Evolutionary conservation across 2,797 vertebrate species (phyloP).

Genomic region (Carcharodon carcharias): DNA sequence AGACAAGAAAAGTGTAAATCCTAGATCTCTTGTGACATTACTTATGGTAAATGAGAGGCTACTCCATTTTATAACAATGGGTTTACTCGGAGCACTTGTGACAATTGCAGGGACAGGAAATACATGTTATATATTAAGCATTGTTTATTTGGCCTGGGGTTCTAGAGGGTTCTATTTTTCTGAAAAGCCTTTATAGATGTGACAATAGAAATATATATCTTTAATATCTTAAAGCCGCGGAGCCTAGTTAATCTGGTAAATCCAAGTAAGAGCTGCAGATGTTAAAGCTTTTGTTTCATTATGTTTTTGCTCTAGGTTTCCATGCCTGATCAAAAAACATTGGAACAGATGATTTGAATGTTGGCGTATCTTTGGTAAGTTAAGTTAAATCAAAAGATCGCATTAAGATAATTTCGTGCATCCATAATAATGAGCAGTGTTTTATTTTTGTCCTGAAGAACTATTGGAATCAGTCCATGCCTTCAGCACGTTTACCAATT

Average conservation of each 20-base stretch:
- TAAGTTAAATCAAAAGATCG: not conserved
- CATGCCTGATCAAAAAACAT: not conserved
- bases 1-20: not conserved
- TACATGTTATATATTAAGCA: not conserved
- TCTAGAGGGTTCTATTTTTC: not conserved
- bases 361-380: conserved; percentile 18
- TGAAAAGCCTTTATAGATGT: not conserved
- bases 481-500: not conserved
- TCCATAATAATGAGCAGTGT: not conserved
- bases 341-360: conserved; percentile 24
- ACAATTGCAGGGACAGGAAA: not conserved
- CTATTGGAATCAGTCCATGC: not conserved
- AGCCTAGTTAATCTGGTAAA: not conserved
- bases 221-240: not conserved
- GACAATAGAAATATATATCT: not conserved
- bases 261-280: not conserved
- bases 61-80: not conserved
- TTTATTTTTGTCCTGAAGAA: not conserved
- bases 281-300: not conserved
- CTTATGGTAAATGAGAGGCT: not conserved
- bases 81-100: not conserved
- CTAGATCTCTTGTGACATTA: not conserved
- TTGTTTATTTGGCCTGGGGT: not conserved
- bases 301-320: conserved; percentile 7
- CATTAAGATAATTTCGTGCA: not conserved